Evolutionary conservation across 2,888 invertebrate species (phyloP).

Genomic region (Apodemia duryi): DNA sequence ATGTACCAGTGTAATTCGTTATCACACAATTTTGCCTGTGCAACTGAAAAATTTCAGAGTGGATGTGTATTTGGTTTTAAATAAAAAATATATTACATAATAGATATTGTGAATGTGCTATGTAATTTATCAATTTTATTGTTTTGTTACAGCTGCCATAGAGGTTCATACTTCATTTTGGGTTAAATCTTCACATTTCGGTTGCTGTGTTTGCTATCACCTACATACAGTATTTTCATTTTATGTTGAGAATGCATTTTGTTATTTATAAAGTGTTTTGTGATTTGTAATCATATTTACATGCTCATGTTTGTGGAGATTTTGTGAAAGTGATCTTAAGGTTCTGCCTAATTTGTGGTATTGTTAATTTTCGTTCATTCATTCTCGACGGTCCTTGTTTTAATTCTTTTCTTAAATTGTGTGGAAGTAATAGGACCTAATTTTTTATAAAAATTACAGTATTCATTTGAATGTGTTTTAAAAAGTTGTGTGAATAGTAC

Average conservation of each 20-base stretch:
- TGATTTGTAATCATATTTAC: background rate
- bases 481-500: background rate
- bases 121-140: conserved; percentile 41
- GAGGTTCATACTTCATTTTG: conserved; percentile 48
- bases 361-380: background rate
- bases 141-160: conserved; percentile 63
- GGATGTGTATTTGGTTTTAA: background rate
- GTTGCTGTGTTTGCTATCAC: conserved; percentile 30
- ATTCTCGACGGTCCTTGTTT: no score
- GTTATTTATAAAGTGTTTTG: conserved; percentile 7
- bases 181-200: conserved; percentile 30
- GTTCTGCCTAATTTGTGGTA: background rate
- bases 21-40: background rate
- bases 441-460: background rate
- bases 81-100: background rate
- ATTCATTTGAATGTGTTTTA: background rate
- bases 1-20: background rate
- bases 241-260: conserved; percentile 23
- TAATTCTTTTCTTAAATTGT: no score
- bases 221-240: conserved; percentile 24
- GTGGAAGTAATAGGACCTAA: no score
- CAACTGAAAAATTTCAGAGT: background rate
- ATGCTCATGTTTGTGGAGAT: conserved; percentile 7
- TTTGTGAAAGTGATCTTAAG: conserved; percentile 12
- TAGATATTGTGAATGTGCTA: conserved; percentile 20